Percentiles rank a stretch among this genome's conserved stretches.
phyloP scores from a whole-genome alignment of 1,140 invertebrate species.

The Megalopta genalis region DNA sequence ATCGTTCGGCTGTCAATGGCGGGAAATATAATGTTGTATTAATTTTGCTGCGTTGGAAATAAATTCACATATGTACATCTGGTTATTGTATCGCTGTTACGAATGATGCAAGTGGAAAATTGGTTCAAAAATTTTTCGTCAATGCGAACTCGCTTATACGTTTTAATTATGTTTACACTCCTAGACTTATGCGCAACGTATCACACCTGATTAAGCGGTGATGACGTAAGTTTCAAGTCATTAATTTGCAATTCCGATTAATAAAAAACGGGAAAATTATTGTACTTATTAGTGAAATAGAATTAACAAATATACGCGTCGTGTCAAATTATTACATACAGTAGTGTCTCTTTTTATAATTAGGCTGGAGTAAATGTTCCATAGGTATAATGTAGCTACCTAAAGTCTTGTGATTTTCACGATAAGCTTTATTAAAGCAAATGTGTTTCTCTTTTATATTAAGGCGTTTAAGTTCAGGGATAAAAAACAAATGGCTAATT shows the following conservation, averaged over 20 bases:
- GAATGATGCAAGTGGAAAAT: not conserved
- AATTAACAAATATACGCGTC: constrained; percentile 62
- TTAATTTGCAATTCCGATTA: constrained; percentile 48
- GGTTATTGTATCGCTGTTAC: constrained; percentile 4
- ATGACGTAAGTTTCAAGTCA: constrained; percentile 46
- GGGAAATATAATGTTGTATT: constrained; percentile 34
- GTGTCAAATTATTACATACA: constrained; percentile 66
- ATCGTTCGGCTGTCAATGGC: constrained; percentile 52
- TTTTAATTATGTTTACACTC: constrained; percentile 48
- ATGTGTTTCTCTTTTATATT: constrained; percentile 58
- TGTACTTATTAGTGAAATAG: constrained; percentile 49
- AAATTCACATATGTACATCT: constrained; percentile 28
- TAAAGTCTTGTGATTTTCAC: constrained; percentile 67
- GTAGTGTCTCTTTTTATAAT: constrained; percentile 47
- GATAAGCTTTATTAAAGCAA: constrained; percentile 60
- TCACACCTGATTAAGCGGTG: constrained; percentile 14
- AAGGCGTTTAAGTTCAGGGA: constrained; percentile 58
- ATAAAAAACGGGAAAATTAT: constrained; percentile 47
- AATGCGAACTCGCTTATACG: constrained; percentile 55
- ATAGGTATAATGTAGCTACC: constrained; percentile 72
- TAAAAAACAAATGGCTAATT: constrained; percentile 61
- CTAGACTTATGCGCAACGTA: constrained; percentile 28
- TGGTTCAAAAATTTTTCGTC: constrained; percentile 49
- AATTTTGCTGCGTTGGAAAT: constrained; percentile 44
- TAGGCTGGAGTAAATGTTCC: constrained; percentile 66